Evolutionary conservation across 2,888 invertebrate genomes (phyloP).

Genomic region (Dynastes maya): DNA sequence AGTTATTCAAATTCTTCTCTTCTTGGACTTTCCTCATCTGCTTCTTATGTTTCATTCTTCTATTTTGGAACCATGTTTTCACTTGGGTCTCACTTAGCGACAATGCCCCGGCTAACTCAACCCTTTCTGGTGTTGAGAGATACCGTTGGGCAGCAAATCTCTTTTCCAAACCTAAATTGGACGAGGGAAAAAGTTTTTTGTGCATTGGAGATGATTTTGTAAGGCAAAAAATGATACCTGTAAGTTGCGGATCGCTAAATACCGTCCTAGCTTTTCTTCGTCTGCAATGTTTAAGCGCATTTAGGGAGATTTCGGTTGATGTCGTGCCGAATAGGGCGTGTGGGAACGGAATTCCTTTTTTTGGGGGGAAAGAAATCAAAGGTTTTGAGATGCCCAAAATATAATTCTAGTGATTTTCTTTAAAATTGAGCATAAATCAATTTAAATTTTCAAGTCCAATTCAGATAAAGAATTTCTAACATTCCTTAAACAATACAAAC

Average conservation of each 20-base stretch:
- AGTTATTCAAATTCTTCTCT: constrained; percentile 62
- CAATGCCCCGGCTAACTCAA: constrained; percentile 93
- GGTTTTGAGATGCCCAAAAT: too few species aligned
- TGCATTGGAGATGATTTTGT: not conserved
- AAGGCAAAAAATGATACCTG: constrained; percentile 64
- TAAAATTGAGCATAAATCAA: too few species aligned
- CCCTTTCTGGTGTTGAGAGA: constrained; percentile 95
- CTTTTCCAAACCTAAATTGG: constrained; percentile 87
- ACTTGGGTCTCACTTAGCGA: constrained; percentile 95
- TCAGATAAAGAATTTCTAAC: too few species aligned
- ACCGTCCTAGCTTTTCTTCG: constrained; percentile 97
- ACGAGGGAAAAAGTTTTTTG: not conserved
- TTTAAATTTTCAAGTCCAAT: too few species aligned
- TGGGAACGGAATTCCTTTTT: constrained; percentile 76
- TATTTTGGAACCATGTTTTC: constrained; percentile 98
- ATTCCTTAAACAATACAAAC: constrained; percentile 64
- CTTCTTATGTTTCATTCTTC: constrained; percentile 97
- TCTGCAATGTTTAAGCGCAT: constrained; percentile 93
- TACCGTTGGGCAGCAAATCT: constrained; percentile 96
- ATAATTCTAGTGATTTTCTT: too few species aligned
- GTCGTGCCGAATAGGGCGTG: constrained; percentile 78
- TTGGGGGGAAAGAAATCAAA: too few species aligned
- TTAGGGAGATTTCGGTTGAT: constrained; percentile 78
- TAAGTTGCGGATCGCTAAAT: constrained; percentile 86
- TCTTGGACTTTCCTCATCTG: constrained; percentile 84